Conservation (phyloP, 2,797 vertebrate species). For the Antrozous pallidus region DNA sequence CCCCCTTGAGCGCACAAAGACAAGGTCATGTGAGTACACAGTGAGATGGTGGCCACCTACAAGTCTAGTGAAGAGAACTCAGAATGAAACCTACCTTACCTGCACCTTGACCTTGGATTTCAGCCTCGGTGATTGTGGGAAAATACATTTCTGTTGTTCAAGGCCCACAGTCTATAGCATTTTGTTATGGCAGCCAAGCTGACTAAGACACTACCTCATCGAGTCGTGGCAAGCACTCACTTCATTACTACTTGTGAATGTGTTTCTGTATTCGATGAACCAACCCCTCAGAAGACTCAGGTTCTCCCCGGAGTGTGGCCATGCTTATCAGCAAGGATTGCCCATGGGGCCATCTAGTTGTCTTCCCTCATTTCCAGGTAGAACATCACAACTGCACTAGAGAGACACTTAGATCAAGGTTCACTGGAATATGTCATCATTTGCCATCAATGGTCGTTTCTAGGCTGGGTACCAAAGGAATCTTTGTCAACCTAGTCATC, state of each 20-base stretch:
- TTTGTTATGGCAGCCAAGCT: neutral
- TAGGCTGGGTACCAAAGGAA: neutral
- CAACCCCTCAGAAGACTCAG: neutral
- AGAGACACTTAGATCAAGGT: neutral
- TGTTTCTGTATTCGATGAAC: neutral
- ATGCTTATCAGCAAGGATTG: too few relatives aligned
- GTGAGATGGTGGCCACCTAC: neutral
- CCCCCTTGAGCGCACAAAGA: neutral
- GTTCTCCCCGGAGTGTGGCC: neutral
- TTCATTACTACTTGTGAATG: neutral
- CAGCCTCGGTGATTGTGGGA: neutral
- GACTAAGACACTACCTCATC: neutral
- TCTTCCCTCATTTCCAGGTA: neutral
- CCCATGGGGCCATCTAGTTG: accelerated
- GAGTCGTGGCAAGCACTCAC: neutral
- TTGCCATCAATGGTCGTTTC: neutral
- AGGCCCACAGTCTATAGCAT: neutral
- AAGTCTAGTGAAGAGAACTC: neutral
- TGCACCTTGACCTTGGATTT: neutral
- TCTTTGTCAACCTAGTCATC: neutral
- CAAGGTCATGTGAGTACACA: neutral
- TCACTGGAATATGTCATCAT: neutral
- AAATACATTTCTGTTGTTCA: neutral
- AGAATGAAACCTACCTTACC: neutral
- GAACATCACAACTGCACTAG: neutral